Conservation (phyloP, 2,797 vertebrate genomes). For the Mormyrus proboscirostris region DNA sequence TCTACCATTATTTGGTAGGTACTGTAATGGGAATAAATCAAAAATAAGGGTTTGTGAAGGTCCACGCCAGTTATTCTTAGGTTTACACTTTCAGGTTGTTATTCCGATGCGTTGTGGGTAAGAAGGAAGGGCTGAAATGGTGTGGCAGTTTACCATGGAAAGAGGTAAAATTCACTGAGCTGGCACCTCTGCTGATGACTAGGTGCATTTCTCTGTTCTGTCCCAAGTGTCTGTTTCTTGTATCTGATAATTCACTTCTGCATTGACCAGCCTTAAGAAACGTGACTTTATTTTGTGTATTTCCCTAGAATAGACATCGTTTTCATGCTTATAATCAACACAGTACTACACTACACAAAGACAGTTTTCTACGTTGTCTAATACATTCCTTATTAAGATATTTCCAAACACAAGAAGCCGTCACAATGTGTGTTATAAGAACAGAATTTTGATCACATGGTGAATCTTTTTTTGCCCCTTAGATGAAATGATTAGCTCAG, state of each 20-base stretch:
- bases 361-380: neutral
- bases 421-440: neutral
- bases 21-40: neutral
- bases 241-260: neutral
- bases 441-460: neutral
- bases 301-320: neutral
- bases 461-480: neutral
- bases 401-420: neutral
- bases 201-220: neutral
- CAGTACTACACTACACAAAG: neutral
- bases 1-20: neutral
- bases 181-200: neutral
- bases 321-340: neutral
- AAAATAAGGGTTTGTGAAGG: conserved; percentile 24
- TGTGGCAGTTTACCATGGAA: conserved; percentile 81
- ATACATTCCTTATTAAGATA: neutral
- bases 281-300: neutral
- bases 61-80: neutral
- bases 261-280: neutral
- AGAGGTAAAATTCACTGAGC: conserved; percentile 56
- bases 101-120: conserved; percentile 75
- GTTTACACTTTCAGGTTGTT: conserved; percentile 63
- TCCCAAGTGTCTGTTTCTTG: neutral
- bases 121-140: conserved; percentile 71
- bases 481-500: neutral